Evolutionary conservation across 2,113 vertebrate species (phyloP), one percentile per base, ranked within the genome.

Genomic region (Indicator indicator): DNA sequence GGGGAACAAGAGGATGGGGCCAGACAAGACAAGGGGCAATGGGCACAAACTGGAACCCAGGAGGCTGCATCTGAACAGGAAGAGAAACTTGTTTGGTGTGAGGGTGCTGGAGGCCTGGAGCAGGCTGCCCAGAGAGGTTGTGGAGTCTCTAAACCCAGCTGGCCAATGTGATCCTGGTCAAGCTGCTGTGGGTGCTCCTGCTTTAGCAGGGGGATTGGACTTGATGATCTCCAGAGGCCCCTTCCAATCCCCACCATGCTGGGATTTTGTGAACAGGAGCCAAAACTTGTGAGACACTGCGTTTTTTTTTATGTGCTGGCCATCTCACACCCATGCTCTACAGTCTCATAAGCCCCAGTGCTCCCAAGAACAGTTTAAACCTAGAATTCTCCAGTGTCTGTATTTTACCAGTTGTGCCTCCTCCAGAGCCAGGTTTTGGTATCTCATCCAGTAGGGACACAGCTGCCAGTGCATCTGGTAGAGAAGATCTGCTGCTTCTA

Each of bases 401-500:
- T 19, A 96, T 90, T 74, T 97, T 97, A 99, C 98, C 98, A 97
- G 96, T 4, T 36, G 93, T 33, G 21, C 98, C 98, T 32, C 67
- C 88, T 81, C 67, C 98, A 70, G 89, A 92, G 33, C 95, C 96
- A 10, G 97, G 79, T 23, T 99, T 98, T 63, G 97, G 97, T 30
- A 86, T 89, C 74, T 98, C 98, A 50, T 98, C 98, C 48, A 74
- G 94, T 9, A 96, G 5, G 1, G 98, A 96, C 32, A 98, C 97
- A 5, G 81, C 68, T 10, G 95, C 96, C 26, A 98, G 97, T 40
- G 90, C 23, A 44, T 97, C 98, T 26, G 97, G 97, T 86, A 85
- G 97, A 81, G 98, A 98, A 82, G 97, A n/a, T 44, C 91, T 95
- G 88, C 98, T 98, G 96, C 98, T 99, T 65, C 97, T 98, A 5